Evolutionary conservation across 2,113 vertebrate genomes (phyloP), one percentile per base, ranked within the genome.

Genomic region (Taurulus bubalis): DNA sequence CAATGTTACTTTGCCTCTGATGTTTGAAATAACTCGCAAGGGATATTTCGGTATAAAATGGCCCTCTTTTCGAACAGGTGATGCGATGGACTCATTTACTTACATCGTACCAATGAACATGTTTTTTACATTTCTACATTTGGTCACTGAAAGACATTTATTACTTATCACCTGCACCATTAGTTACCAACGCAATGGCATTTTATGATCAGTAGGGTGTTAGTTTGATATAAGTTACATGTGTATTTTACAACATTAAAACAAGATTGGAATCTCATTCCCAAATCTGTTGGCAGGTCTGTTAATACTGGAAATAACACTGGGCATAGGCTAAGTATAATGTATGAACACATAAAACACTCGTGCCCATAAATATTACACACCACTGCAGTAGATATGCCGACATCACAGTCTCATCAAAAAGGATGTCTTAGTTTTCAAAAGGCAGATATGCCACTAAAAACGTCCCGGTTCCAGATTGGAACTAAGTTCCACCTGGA

Each of bases 1-100:
- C 66, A 67, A 53, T 78, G 45, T 59, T 84, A 24, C 53, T 36
- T 69, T 60, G 55, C 47, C 32, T 86, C 55, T 83, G 51, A 73
- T 82, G 64, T 77, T 79, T 71, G 64, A 68, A 80, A 83, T 78
- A 58, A 67, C 45, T 75, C 3, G 6, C 6, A 12, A 38, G 47
- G 63, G 45, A 72, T 28, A 79, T 75, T 79, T 77, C 8, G 8
- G 22, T 55, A 80, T 67, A 16, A 56, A 77, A 77, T 67, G 11
- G n/a, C 28, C 26, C 38, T 62, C 34, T 38, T 55, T 0, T 68
- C 8, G 8, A 56, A 63, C 28, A 1, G 14, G 26, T 30, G 28
- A 47, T 30, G 18, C 51, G 68, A 38, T 26, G 34, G 8, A 32
- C 30, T 34, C 3, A 77, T 64, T 55, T 65, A 59, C 3, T 69